Evolutionary conservation across 2,797 vertebrate species (phyloP).

Genomic region (Chelonia mydas): DNA sequence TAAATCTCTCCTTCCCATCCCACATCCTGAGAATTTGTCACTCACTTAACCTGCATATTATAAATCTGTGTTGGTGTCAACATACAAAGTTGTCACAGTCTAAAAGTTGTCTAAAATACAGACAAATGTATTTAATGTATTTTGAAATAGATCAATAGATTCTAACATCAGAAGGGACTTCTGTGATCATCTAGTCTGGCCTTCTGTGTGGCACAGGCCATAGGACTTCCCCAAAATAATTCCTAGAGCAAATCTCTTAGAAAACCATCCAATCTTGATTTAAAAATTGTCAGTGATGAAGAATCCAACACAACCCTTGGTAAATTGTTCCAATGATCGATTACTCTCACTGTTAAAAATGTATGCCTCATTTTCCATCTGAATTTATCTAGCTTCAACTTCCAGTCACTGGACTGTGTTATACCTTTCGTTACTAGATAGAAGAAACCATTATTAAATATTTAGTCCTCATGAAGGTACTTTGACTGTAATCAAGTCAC

Average conservation of each 20-base stretch:
- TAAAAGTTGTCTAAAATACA: not conserved
- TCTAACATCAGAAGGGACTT: not conserved
- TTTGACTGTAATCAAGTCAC: not conserved
- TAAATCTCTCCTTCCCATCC: not conserved
- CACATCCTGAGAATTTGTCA: not conserved
- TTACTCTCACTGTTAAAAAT: not conserved
- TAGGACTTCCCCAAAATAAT: not conserved
- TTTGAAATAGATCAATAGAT: not conserved
- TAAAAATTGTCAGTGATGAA: not conserved
- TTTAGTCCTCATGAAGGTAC: not conserved
- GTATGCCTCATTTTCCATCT: not conserved
- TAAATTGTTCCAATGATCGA: not conserved
- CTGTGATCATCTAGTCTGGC: not conserved
- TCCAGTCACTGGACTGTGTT: not conserved
- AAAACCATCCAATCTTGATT: not conserved
- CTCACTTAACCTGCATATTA: not conserved
- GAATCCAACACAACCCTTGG: not conserved
- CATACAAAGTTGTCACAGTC: not conserved
- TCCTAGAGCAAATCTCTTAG: not conserved
- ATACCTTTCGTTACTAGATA: not conserved
- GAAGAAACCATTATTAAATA: not conserved
- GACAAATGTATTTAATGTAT: not conserved
- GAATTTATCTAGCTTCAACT: not conserved
- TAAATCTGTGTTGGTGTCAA: not conserved
- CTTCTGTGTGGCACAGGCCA: not conserved